Conservation (phyloP, 2,797 vertebrate species). For the Danionella dracula region DNA sequence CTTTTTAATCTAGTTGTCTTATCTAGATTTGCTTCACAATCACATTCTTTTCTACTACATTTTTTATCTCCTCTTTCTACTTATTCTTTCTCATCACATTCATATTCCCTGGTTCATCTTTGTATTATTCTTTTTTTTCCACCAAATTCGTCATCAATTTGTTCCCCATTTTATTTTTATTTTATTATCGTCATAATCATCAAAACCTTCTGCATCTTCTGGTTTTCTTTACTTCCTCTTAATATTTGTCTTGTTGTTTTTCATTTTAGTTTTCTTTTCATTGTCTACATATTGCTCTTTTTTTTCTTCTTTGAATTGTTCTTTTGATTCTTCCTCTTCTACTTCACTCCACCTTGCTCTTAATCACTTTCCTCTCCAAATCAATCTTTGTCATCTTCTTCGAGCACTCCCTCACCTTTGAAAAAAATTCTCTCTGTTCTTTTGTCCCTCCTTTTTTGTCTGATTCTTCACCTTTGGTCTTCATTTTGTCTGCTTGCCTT, state of each 20-base stretch:
- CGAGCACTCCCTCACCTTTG: not conserved
- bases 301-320: too few relatives aligned
- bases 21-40: too few relatives aligned
- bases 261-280: not conserved
- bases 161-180: not conserved
- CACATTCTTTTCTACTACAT: too few relatives aligned
- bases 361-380: fast-evolving
- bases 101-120: not conserved
- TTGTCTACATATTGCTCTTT: not conserved
- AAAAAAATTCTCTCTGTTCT: too few relatives aligned
- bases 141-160: not conserved
- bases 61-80: too few relatives aligned
- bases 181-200: not conserved
- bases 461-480: not conserved
- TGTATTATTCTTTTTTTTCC: not conserved
- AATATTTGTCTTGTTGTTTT: not conserved
- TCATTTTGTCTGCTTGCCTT: not conserved
- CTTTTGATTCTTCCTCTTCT: too few relatives aligned
- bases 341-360: not conserved
- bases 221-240: not conserved
- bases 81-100: not conserved
- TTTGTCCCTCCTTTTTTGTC: not conserved
- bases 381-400: too few relatives aligned
- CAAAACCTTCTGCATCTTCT: not conserved
- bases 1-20: not conserved